phyloP scores from a whole-genome alignment of 2,888 invertebrate genomes.

The Polietes domitor region DNA sequence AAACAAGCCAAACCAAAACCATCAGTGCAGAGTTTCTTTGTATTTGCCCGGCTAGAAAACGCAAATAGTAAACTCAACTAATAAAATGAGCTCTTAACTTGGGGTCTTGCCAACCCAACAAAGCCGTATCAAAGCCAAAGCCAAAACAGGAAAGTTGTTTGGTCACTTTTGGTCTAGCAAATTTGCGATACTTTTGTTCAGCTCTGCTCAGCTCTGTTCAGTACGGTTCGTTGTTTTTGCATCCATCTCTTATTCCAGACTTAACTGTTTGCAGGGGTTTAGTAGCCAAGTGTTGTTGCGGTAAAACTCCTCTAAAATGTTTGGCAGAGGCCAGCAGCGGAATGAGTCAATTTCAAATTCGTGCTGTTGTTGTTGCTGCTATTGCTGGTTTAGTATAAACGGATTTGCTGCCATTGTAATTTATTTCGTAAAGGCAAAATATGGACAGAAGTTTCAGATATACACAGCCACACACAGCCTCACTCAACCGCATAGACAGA shows the following conservation, averaged over 20 bases:
- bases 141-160: conserved; percentile 5
- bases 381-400: neutral
- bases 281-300: neutral
- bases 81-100: no score
- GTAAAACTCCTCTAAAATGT: neutral
- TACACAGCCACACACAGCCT: neutral
- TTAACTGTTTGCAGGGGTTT: neutral
- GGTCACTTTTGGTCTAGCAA: neutral
- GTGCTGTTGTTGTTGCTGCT: neutral
- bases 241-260: neutral
- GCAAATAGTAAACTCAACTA: no score
- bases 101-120: neutral
- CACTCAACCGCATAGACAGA: neutral
- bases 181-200: neutral
- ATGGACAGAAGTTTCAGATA: conserved; percentile 21
- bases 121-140: neutral
- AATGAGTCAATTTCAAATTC: conserved; percentile 17
- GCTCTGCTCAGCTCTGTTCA: no score
- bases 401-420: conserved; percentile 13
- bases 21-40: no score
- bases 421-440: conserved; percentile 1
- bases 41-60: no score
- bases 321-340: conserved; percentile 13
- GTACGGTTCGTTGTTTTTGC: neutral
- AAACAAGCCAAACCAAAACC: no score